Conservation (phyloP, 2,113 vertebrate genomes). For the Cebus imitator region DNA sequence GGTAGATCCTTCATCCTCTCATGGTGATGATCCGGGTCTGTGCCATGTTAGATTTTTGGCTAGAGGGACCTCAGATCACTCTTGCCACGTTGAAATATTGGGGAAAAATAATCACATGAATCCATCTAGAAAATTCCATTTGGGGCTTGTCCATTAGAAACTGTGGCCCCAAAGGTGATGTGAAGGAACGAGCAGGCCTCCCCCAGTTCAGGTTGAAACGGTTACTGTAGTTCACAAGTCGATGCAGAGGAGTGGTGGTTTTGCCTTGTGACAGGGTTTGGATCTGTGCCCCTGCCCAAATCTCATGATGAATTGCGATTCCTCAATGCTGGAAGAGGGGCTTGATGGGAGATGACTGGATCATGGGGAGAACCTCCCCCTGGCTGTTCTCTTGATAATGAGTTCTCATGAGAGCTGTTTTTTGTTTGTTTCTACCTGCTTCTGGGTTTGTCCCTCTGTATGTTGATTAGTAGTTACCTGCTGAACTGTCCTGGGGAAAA, state of each 20-base stretch:
- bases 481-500: background rate
- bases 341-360: too few species aligned
- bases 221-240: background rate
- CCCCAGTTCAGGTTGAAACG: background rate
- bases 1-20: background rate
- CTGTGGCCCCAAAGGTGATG: background rate
- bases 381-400: too few species aligned
- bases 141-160: background rate
- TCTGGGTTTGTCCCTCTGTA: background rate
- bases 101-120: fast-evolving
- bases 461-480: background rate
- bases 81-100: background rate
- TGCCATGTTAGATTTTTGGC: background rate
- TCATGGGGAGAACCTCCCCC: too few species aligned
- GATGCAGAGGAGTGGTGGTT: background rate
- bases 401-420: too few species aligned
- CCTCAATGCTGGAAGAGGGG: too few species aligned
- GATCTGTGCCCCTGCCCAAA: too few species aligned
- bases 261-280: background rate
- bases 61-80: background rate
- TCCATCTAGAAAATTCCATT: background rate
- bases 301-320: too few species aligned
- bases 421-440: background rate
- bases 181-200: background rate
- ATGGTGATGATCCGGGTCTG: background rate